phyloP scores from a whole-genome alignment of 2,797 vertebrate genomes.

The Otolemur crassicaudatus region DNA sequence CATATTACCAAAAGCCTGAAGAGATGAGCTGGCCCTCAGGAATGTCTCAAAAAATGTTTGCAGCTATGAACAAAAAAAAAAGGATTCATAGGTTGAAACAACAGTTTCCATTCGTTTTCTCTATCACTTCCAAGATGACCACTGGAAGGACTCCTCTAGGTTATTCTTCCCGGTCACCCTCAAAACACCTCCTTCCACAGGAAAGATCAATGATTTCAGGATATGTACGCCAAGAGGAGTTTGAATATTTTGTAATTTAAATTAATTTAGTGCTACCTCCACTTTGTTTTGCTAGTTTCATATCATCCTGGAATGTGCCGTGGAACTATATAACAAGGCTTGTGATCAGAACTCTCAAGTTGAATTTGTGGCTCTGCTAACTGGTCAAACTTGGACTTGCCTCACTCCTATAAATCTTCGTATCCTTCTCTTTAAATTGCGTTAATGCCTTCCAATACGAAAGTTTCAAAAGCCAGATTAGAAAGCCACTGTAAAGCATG shows the following conservation, averaged over 20 bases:
- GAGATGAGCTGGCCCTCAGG: conserved; percentile 87
- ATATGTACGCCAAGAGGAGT: neutral
- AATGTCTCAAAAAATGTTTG: conserved; percentile 91
- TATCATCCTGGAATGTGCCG: neutral
- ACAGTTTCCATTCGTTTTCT: neutral
- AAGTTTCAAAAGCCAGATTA: neutral
- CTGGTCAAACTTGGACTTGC: neutral
- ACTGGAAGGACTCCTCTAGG: conserved; percentile 45
- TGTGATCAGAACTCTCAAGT: neutral
- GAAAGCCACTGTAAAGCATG: neutral
- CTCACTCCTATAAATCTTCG: neutral
- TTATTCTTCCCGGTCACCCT: neutral
- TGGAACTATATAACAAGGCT: neutral
- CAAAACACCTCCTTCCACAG: neutral
- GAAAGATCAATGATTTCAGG: neutral
- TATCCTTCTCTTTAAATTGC: neutral
- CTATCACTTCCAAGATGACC: neutral
- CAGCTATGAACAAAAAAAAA: conserved; percentile 88
- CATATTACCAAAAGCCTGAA: conserved; percentile 90
- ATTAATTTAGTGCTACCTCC: neutral
- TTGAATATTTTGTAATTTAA: neutral
- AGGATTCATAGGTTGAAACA: neutral
- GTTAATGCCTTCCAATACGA: neutral
- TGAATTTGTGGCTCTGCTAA: neutral
- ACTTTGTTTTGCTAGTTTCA: neutral